phyloP scores from a whole-genome alignment of 1,140 invertebrate genomes.

The Branchinecta lindahli region DNA sequence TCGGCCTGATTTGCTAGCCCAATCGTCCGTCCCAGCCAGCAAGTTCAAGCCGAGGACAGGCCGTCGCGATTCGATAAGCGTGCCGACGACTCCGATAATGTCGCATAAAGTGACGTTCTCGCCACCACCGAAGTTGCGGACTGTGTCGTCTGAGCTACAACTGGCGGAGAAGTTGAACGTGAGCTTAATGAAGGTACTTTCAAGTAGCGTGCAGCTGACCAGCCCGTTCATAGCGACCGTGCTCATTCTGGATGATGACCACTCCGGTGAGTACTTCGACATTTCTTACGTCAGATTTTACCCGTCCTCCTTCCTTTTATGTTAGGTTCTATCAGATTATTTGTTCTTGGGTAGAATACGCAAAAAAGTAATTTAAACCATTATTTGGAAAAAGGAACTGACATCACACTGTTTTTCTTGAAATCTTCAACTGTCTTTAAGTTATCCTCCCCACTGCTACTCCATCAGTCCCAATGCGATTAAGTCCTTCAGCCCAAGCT shows the following conservation, averaged over 20 bases:
- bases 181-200: not conserved
- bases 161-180: not conserved
- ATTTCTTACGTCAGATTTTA: not conserved
- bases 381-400: too few species aligned
- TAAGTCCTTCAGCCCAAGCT: too few species aligned
- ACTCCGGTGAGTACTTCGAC: slow-evolving; percentile 43
- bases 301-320: not conserved
- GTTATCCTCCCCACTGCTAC: too few species aligned
- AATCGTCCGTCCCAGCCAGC: not conserved
- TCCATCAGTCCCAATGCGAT: too few species aligned
- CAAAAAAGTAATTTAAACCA: too few species aligned
- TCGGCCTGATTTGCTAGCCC: not conserved
- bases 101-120: not conserved
- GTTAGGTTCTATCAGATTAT: too few species aligned
- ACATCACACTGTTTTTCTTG: too few species aligned
- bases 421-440: too few species aligned
- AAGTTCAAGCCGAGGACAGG: not conserved
- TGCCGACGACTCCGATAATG: not conserved
- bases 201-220: slow-evolving; percentile 43
- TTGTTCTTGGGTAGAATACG: too few species aligned
- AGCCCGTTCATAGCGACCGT: slow-evolving; percentile 81
- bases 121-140: not conserved
- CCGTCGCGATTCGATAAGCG: not conserved
- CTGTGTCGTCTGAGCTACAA: not conserved
- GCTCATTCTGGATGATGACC: slow-evolving; percentile 94